A percentile compares a stretch with the other conserved stretches of the same genome.
These are phyloP conservation scores for Aleiodes alternator DNA, from an alignment of 2,888 invertebrate species.

Conservation along the genomic window DNA sequence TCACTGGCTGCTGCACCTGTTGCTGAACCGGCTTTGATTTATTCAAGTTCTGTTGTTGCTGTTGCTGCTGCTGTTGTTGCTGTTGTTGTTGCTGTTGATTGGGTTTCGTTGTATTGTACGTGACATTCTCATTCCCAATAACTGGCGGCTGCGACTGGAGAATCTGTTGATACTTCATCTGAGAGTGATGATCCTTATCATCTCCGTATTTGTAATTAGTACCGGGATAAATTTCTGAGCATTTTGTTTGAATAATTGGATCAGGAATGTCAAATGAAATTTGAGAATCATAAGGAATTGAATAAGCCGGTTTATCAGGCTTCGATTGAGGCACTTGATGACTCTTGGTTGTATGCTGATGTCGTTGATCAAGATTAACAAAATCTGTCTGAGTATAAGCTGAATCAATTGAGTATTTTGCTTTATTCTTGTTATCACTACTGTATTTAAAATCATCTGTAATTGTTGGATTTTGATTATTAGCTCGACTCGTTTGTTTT, in stretches of 20 bases:
- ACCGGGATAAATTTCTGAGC: constrained; percentile 66
- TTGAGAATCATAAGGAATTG: constrained; percentile 67
- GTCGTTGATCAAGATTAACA: constrained; percentile 61
- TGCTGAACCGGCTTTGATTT: constrained; percentile 62
- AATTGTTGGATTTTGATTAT: constrained; percentile 51
- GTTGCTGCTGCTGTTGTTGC: constrained; percentile 33
- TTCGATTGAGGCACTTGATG: constrained; percentile 62
- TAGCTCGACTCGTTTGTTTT: constrained; percentile 58
- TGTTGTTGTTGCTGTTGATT: constrained; percentile 58
- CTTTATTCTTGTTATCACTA: constrained; percentile 65
- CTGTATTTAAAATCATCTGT: constrained; percentile 64
- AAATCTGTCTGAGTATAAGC: constrained; percentile 70
- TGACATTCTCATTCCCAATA: constrained; percentile 63
- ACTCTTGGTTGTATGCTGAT: constrained; percentile 59
- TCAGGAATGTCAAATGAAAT: constrained; percentile 66
- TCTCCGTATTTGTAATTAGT: constrained; percentile 69
- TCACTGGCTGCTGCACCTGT: constrained; percentile 68
- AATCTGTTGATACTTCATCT: constrained; percentile 69
- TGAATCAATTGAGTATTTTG: constrained; percentile 69
- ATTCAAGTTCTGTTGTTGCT: constrained; percentile 41
- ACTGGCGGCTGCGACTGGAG: constrained; percentile 62
- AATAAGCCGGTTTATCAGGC: constrained; percentile 67
- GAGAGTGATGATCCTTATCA: constrained; percentile 62
- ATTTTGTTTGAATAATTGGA: constrained; percentile 62
- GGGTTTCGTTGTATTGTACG: constrained; percentile 58